A percentile compares a stretch with the other conserved stretches of the same genome.
These are phyloP conservation scores for Rhinolophus sinicus DNA, from an alignment of 2,113 vertebrate species.

Conservation along the genomic window DNA sequence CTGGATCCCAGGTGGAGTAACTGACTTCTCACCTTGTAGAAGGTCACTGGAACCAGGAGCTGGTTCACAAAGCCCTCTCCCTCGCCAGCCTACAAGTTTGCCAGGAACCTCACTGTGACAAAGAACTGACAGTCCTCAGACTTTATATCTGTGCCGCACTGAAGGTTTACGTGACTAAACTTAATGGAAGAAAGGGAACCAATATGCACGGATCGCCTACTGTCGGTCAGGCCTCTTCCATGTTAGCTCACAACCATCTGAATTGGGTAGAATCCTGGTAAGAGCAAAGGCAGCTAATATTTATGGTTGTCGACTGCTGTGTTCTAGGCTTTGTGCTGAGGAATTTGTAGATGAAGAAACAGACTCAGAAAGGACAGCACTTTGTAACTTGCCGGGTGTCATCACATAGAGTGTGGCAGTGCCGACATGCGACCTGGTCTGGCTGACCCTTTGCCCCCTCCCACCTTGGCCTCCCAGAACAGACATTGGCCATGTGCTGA, in stretches of 20 bases:
- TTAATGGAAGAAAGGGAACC: not conserved
- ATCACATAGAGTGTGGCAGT: not conserved
- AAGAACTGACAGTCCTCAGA: too few relatives aligned
- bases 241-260: not conserved
- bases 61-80: not conserved
- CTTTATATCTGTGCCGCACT: too few relatives aligned
- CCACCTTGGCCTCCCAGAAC: not conserved
- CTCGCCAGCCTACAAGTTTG: rapidly evolving
- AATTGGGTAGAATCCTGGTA: not conserved
- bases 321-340: not conserved
- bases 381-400: not conserved
- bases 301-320: not conserved
- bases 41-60: not conserved
- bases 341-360: not conserved
- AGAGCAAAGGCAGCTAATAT: not conserved
- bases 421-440: not conserved
- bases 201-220: not conserved
- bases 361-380: not conserved
- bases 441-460: too few relatives aligned
- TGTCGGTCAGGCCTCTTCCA: not conserved
- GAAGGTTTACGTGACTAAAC: not conserved
- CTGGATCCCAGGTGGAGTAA: not conserved
- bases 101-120: not conserved
- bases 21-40: not conserved
- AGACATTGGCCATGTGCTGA: not conserved